These are phyloP conservation scores for Ciconia stormi DNA, from an alignment of 2,113 vertebrate genomes.

Conservation along the genomic window DNA sequence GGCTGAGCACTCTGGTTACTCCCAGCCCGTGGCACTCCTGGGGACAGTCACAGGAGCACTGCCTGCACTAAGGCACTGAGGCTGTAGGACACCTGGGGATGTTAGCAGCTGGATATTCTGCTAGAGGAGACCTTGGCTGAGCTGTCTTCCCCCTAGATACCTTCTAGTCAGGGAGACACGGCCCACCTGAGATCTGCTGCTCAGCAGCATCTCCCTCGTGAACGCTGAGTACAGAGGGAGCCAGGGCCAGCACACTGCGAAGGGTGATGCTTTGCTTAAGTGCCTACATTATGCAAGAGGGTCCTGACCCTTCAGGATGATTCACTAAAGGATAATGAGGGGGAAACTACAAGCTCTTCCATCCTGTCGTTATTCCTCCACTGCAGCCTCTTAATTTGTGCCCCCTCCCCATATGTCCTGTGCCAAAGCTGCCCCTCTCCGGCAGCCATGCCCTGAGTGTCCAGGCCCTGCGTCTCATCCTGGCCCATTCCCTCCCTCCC, in stretches of 20 bases:
- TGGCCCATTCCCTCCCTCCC: background rate
- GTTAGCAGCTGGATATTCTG: background rate
- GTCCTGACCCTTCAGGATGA: background rate
- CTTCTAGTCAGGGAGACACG: background rate
- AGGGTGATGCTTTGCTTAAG: background rate
- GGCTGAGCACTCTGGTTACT: background rate
- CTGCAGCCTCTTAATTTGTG: background rate
- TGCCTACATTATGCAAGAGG: background rate
- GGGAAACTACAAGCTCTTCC: background rate
- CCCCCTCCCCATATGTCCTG: background rate
- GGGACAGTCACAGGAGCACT: background rate
- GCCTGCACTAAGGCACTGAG: background rate
- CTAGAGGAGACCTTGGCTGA: background rate
- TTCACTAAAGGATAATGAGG: background rate
- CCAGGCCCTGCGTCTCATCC: background rate
- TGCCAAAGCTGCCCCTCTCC: background rate
- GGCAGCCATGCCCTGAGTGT: background rate
- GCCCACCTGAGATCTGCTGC: background rate
- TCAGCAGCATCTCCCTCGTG: rapidly evolving
- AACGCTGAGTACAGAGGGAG: background rate
- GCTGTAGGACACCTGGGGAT: background rate
- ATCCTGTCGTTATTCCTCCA: background rate
- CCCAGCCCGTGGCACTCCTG: background rate
- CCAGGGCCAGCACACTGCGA: background rate
- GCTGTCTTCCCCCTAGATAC: background rate